A percentile compares a stretch with the other conserved stretches of the same genome.
Conservation (phyloP, 2,797 vertebrate genomes). For the Melanotaenia maccullochi region DNA sequence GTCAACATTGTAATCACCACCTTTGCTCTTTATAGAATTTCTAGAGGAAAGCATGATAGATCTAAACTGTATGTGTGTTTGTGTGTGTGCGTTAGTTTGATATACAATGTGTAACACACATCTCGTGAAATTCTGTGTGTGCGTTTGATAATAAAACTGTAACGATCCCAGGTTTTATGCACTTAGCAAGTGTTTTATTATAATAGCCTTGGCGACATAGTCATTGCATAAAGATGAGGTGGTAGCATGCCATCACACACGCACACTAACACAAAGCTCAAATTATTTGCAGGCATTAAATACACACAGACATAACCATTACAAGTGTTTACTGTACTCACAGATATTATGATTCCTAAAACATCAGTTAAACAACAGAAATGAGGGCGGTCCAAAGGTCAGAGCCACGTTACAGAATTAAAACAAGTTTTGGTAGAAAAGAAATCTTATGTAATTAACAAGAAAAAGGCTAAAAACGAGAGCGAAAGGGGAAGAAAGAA, state of each 20-base stretch:
- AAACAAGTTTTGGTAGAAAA: background rate
- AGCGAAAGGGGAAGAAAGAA: background rate
- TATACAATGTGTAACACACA: slow-evolving; percentile 13
- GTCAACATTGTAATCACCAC: slow-evolving; percentile 91
- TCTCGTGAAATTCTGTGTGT: slow-evolving; percentile 30
- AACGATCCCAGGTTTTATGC: slow-evolving; percentile 90
- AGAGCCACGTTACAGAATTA: background rate
- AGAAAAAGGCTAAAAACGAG: background rate
- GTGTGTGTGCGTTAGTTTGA: slow-evolving; percentile 11
- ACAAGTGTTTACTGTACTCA: background rate
- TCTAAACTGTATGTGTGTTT: slow-evolving; percentile 76
- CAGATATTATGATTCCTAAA: background rate
- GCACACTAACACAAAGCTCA: slow-evolving; percentile 2
- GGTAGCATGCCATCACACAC: background rate
- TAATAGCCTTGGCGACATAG: slow-evolving; percentile 80
- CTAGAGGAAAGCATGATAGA: slow-evolving; percentile 91
- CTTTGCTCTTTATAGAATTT: slow-evolving; percentile 94
- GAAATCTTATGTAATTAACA: background rate
- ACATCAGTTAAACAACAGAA: background rate
- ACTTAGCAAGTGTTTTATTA: slow-evolving; percentile 89
- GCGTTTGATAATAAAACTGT: slow-evolving; percentile 86
- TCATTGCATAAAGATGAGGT: slow-evolving; percentile 36
- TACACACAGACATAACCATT: background rate
- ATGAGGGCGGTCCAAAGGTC: background rate
- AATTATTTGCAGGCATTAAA: background rate